phyloP scores from a whole-genome alignment of 2,888 invertebrate species.

The Bombylius discolor region DNA sequence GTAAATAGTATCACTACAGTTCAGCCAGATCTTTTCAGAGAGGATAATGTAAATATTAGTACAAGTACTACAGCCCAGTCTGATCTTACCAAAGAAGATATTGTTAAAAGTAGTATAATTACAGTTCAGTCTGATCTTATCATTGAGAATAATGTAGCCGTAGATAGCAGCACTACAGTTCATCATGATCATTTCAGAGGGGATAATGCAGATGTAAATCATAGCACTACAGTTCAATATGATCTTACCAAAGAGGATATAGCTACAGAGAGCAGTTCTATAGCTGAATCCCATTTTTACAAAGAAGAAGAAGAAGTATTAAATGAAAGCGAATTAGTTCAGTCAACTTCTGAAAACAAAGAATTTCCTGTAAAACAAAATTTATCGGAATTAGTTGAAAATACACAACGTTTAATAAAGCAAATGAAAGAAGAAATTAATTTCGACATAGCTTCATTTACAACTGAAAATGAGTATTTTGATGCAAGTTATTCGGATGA shows the following conservation, averaged over 20 bases:
- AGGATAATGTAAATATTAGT: too few species aligned
- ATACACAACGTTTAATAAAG: slow-evolving; percentile 47
- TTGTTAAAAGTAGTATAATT: not conserved
- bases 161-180: too few species aligned
- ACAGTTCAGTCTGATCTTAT: too few species aligned
- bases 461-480: slow-evolving; percentile 30
- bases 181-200: too few species aligned
- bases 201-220: too few species aligned
- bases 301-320: not conserved
- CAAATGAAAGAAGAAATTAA: slow-evolving; percentile 54
- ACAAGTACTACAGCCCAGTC: too few species aligned
- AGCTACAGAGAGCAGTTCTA: not conserved
- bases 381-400: slow-evolving; percentile 43
- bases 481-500: slow-evolving; percentile 41
- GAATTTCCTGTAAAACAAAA: slow-evolving; percentile 26
- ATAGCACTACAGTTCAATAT: too few species aligned
- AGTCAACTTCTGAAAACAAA: not conserved
- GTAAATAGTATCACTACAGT: too few species aligned
- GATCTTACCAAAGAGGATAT: not conserved
- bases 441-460: slow-evolving; percentile 42
- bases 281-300: not conserved
- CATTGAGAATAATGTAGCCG: too few species aligned
- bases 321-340: not conserved
- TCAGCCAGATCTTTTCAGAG: too few species aligned
- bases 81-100: not conserved